A percentile compares a stretch with the other conserved stretches of the same genome.
phyloP scores from a whole-genome alignment of 2,888 invertebrate species.

The Patella pellucida region DNA sequence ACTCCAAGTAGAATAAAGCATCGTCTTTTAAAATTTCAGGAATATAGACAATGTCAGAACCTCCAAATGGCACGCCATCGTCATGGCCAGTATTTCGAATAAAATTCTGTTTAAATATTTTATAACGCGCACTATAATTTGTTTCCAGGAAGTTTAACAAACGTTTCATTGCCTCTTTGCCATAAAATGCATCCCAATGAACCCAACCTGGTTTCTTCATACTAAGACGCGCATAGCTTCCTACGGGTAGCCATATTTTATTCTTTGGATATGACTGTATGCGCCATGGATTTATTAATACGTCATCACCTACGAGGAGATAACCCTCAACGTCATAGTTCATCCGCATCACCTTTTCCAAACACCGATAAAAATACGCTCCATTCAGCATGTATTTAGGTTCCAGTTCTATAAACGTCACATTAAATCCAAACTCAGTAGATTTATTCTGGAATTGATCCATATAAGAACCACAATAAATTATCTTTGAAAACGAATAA shows the following conservation, averaged over 20 bases:
- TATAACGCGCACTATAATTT: neutral
- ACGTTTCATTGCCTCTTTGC: neutral
- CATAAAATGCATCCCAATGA: constrained; percentile 2
- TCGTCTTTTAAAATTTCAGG: neutral
- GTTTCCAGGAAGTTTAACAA: neutral
- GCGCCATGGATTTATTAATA: neutral
- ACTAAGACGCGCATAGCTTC: neutral
- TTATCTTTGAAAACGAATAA: neutral
- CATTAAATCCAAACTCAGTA: neutral
- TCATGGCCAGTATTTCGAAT: neutral
- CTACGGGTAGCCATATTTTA: neutral
- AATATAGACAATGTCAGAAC: neutral
- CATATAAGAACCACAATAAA: neutral
- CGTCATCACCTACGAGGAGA: neutral
- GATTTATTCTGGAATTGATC: neutral
- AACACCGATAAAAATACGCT: neutral
- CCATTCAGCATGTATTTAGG: neutral
- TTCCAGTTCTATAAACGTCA: neutral
- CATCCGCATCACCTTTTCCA: neutral
- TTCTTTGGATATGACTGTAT: neutral
- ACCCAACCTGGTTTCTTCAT: neutral
- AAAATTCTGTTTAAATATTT: neutral
- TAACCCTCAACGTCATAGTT: neutral
- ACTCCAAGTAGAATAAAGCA: neutral
- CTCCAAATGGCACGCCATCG: neutral